Base-by-base conservation (phyloP, 2,888 invertebrate species). In the Heliconius sara region DNA sequence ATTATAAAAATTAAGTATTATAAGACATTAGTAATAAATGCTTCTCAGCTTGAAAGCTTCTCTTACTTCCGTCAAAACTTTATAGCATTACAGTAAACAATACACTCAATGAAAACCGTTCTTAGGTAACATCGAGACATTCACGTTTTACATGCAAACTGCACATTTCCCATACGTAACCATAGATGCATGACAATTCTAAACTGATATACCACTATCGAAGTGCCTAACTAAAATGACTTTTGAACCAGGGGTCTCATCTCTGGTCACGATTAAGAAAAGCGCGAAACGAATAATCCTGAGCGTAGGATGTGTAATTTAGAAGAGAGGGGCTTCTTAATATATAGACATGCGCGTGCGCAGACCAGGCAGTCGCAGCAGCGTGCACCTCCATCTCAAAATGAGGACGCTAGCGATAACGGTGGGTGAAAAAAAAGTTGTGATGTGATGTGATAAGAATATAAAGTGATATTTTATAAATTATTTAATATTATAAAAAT, bases 381-480 rank as follows among this genome's bases (percentile, higher is more conserved):
- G 88, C 88, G 89, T 87, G 85, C 87, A 89, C 88, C 90, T 88
- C 85, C 84, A 83, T 87, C 84, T 84, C 90, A 90, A 90, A 87
- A 93, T 93, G 93, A 92, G 93, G 90, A 90, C 91, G 91, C 91
- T 92, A 89, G 88, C 91, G 84, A 85, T 90, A 70, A 92, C 91
- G 93, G 93, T 93, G 92, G 91, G 93, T 93, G 87, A 81, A 66
- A 65, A 13, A 43, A 70, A 47, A 34, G 3, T 70, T 83, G 83
- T 86, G 87, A 82, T 85, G 86, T 86, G 86, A 79, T 86, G 87
- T 85, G 79, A 66, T 76, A 76, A 63, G 65, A 19, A 34, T 66
- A 27, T 47, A 43, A 57, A 74, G 25, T 77, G 70, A 63, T 66
- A 52, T 60, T 71, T 43, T 70, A 60, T 68, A 43, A 10, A 43